Percentiles rank a stretch among this genome's conserved stretches.
Conservation (phyloP, 2,797 vertebrate species). For the Gymnoscopelus microlampas region DNA sequence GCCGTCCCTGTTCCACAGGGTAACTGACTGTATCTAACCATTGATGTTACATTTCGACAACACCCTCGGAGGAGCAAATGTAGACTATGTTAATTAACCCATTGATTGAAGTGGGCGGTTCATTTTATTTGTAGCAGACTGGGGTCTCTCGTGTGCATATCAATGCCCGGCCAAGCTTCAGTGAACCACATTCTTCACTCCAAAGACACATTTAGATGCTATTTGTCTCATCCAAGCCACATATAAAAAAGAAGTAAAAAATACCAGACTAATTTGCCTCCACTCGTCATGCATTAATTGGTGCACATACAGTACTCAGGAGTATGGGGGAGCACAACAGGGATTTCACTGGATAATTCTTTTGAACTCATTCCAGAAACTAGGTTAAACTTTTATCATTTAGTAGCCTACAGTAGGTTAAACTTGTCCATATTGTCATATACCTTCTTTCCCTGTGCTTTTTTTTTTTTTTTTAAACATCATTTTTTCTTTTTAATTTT, state of each 20-base stretch:
- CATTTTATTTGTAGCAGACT: constrained; percentile 74
- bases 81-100: constrained; percentile 76
- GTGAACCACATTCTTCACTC: constrained; percentile 56
- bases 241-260: constrained; percentile 47
- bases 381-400: constrained; percentile 40
- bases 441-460: too few relatives aligned
- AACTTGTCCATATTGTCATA: too few relatives aligned
- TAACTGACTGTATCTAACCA: constrained; percentile 61
- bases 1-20: constrained; percentile 58
- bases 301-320: constrained; percentile 32
- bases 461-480: too few relatives aligned
- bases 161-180: constrained; percentile 59
- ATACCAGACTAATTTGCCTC: constrained; percentile 41
- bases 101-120: constrained; percentile 79
- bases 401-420: too few relatives aligned
- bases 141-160: constrained; percentile 74
- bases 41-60: constrained; percentile 72
- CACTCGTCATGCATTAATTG: constrained; percentile 64
- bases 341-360: constrained; percentile 43
- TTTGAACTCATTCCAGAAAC: constrained; percentile 64
- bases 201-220: constrained; percentile 68
- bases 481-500: too few relatives aligned
- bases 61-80: constrained; percentile 64
- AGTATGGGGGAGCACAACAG: constrained; percentile 44
- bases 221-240: constrained; percentile 50